These are phyloP conservation scores for Philaethria dido DNA, from an alignment of 2,888 invertebrate species.

Conservation along the genomic window DNA sequence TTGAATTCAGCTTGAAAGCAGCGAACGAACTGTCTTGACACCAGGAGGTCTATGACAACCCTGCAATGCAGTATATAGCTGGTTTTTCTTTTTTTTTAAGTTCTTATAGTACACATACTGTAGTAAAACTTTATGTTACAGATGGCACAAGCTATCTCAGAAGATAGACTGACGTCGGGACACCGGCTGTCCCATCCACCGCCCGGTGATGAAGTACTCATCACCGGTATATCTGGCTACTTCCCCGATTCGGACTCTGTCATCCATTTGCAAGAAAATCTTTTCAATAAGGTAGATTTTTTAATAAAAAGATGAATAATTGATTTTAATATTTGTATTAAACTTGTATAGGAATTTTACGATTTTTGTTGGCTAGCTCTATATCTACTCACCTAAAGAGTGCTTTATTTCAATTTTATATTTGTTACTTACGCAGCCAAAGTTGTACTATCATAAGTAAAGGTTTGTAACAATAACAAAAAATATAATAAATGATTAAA, in stretches of 20 bases:
- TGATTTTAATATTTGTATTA: no score
- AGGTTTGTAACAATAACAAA: no score
- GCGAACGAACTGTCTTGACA: not conserved
- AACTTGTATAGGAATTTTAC: not conserved
- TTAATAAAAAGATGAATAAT: not conserved
- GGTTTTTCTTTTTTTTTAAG: no score
- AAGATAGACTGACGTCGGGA: conserved; percentile 77
- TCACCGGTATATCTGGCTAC: conserved; percentile 87
- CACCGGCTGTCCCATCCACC: conserved; percentile 81
- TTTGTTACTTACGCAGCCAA: no score
- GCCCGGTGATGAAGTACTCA: conserved; percentile 86
- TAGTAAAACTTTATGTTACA: conserved; percentile 41
- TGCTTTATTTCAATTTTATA: no score
- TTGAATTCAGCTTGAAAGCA: no score
- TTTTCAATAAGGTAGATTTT: conserved; percentile 86
- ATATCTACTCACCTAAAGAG: no score
- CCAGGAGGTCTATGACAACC: not conserved
- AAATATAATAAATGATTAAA: no score
- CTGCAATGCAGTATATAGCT: no score
- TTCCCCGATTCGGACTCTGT: conserved; percentile 92
- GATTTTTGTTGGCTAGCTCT: no score
- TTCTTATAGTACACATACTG: no score
- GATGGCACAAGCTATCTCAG: conserved; percentile 73
- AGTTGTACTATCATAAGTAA: no score
- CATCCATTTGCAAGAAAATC: conserved; percentile 86